These are phyloP conservation scores for Mesorhabditis sp. DNA, from an alignment of 2,888 invertebrate species.

Conservation along the genomic window DNA sequence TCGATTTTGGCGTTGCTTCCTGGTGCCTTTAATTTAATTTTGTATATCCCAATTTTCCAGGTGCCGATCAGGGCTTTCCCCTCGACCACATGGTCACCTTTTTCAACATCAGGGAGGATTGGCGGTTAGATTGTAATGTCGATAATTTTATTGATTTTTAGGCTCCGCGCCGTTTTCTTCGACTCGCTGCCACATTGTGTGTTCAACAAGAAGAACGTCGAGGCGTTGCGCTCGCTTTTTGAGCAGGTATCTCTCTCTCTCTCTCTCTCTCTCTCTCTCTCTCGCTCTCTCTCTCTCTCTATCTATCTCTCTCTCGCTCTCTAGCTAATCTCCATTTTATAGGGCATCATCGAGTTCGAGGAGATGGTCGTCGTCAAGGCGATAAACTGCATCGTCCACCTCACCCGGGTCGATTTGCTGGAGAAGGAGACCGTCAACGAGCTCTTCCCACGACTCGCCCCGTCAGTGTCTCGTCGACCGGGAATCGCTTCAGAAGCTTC, in stretches of 20 bases:
- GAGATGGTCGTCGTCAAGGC: conserved; percentile 86
- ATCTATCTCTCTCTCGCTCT: neutral
- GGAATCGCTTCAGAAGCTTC: neutral
- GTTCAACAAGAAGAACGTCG: conserved; percentile 19
- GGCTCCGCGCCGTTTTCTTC: conserved; percentile 83
- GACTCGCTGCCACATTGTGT: conserved; percentile 83
- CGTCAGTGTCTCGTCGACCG: conserved; percentile 77
- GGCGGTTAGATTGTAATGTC: conserved; percentile 64
- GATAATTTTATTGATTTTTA: neutral
- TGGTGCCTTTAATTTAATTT: too few relatives aligned
- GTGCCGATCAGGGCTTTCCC: conserved; percentile 82
- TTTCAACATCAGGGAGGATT: conserved; percentile 91
- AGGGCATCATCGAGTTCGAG: conserved; percentile 89
- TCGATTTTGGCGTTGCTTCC: too few relatives aligned
- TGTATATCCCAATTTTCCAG: conserved; percentile 13
- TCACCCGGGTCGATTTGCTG: conserved; percentile 70
- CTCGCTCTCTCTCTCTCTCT: too few relatives aligned
- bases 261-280: too few relatives aligned
- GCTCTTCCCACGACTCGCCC: conserved; percentile 77
- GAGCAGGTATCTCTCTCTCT: conserved; percentile 18
- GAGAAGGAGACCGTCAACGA: conserved; percentile 77
- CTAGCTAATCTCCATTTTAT: neutral
- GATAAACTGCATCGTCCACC: conserved; percentile 77
- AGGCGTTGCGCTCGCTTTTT: conserved; percentile 24
- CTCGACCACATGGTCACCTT: conserved; percentile 96